Percentiles rank a stretch among this genome's conserved stretches.
Conservation (phyloP, 2,888 invertebrate species). For the Tanypteryx hageni region DNA sequence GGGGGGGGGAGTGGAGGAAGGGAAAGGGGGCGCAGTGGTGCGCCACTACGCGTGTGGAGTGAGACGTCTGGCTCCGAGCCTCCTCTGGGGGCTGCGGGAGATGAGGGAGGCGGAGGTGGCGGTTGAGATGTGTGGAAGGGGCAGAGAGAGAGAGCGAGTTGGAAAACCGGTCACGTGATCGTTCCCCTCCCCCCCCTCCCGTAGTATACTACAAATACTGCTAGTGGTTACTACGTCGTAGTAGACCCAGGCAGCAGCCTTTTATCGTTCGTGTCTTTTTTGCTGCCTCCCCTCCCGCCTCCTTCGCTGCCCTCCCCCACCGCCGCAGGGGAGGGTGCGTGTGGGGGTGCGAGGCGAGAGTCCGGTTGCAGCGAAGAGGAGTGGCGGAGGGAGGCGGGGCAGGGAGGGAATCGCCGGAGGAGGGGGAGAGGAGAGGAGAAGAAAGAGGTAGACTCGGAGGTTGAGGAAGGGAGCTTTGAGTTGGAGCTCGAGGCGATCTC, state of each 20-base stretch:
- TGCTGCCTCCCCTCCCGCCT: background rate
- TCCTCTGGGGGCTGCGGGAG: background rate
- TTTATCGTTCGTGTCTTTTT: constrained; percentile 37
- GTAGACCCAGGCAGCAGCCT: constrained; percentile 58
- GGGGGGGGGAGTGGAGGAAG: too few relatives aligned
- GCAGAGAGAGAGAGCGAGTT: background rate
- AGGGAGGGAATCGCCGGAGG: background rate
- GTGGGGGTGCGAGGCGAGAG: background rate
- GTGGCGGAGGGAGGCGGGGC: background rate
- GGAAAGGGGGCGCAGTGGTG: too few relatives aligned
- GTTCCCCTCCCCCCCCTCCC: background rate
- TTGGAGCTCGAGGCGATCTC: too few relatives aligned
- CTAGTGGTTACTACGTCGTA: constrained; percentile 63
- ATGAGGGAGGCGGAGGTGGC: background rate
- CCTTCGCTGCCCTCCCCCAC: background rate
- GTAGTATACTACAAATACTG: constrained; percentile 62
- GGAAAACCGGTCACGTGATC: constrained; percentile 62
- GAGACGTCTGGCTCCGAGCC: constrained; percentile 34
- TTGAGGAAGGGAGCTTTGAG: too few relatives aligned
- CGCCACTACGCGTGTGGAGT: background rate
- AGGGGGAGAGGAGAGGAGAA: background rate
- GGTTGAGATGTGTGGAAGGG: too few relatives aligned
- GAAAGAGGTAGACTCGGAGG: background rate
- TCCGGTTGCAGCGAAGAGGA: too few relatives aligned
- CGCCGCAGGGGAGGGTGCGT: background rate